Evolutionary conservation across 1,140 invertebrate genomes (phyloP).

Genomic region (Drosophila burlai): DNA sequence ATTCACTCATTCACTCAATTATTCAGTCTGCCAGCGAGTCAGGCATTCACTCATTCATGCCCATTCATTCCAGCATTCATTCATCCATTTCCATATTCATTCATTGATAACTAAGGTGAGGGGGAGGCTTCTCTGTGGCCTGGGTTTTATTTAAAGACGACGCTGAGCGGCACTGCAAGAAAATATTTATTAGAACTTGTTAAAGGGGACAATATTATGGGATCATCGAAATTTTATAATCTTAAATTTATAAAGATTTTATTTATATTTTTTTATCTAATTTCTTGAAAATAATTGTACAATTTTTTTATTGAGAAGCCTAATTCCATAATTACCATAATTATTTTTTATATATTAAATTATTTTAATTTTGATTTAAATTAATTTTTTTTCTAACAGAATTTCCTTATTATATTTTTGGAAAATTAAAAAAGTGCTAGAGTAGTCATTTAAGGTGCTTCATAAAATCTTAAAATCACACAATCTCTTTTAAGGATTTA

Average conservation of each 20-base stretch:
- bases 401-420: not conserved
- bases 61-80: constrained; percentile 37
- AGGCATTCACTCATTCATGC: constrained; percentile 46
- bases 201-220: too few relatives aligned
- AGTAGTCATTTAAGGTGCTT: too few relatives aligned
- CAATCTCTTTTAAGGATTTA: too few relatives aligned
- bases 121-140: not conserved
- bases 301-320: too few relatives aligned
- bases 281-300: too few relatives aligned
- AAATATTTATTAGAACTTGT: not conserved
- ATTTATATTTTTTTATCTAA: too few relatives aligned
- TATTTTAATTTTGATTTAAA: too few relatives aligned
- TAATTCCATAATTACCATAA: too few relatives aligned
- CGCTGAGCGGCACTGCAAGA: constrained; percentile 1
- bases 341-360: too few relatives aligned
- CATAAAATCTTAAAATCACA: too few relatives aligned
- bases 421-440: not conserved
- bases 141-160: constrained; percentile 3
- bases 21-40: constrained; percentile 34
- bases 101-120: constrained; percentile 33
- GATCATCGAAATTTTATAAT: not conserved
- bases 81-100: constrained; percentile 38
- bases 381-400: too few relatives aligned
- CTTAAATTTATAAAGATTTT: too few relatives aligned
- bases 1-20: constrained; percentile 31